Percentiles rank a stretch among this genome's conserved stretches.
These are phyloP conservation scores for Hydractinia symbiolongicarpus DNA, from an alignment of 30 jellyfish, hydroid and myxozoan species.

Conservation along the genomic window DNA sequence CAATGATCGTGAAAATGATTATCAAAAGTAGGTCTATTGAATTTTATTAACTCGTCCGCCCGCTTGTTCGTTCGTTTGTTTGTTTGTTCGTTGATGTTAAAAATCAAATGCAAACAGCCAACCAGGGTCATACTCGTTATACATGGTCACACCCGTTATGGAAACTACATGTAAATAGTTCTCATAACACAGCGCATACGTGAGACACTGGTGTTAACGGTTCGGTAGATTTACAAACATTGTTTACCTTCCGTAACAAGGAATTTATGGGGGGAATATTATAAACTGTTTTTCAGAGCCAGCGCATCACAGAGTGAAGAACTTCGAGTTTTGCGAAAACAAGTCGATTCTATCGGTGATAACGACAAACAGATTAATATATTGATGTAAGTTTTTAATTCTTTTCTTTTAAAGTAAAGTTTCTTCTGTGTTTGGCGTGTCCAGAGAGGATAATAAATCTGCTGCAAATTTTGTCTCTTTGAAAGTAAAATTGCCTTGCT, in stretches of 20 bases:
- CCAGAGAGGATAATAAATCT: not conserved
- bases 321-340: conserved; percentile 14
- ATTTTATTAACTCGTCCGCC: not conserved
- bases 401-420: not conserved
- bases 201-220: too few species aligned
- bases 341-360: conserved; percentile 33
- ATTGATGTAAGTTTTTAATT: conserved; percentile 12
- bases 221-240: too few species aligned
- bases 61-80: not conserved
- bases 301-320: conserved; percentile 25
- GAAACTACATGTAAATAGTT: too few species aligned
- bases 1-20: conserved; percentile 36
- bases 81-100: not conserved
- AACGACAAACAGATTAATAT: conserved; percentile 26
- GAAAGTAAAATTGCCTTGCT: too few species aligned
- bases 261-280: too few species aligned
- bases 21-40: conserved; percentile 17
- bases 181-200: too few species aligned
- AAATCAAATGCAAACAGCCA: too few species aligned
- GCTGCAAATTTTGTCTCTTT: not conserved
- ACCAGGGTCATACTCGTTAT: too few species aligned
- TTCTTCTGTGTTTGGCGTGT: not conserved
- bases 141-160: too few species aligned
- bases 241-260: too few species aligned
- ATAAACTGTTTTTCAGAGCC: not conserved